A percentile compares a stretch with the other conserved stretches of the same genome.
phyloP scores from a whole-genome alignment of 2,888 invertebrate species.

The Andrena hattorfiana region DNA sequence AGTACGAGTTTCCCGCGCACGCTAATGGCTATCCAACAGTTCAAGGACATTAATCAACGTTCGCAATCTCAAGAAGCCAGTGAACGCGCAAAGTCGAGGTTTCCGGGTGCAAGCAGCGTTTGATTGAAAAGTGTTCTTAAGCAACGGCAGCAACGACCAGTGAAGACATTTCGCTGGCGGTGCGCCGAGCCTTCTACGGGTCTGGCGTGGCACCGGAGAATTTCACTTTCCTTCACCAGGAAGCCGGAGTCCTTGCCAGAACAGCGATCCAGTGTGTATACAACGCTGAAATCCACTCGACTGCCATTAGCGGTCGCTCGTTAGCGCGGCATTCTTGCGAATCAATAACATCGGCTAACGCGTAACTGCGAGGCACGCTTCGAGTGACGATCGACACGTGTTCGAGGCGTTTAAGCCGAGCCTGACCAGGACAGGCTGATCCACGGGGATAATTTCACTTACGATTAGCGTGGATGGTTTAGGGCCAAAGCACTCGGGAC shows the following conservation, averaged over 20 bases:
- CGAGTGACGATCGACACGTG: conserved; percentile 51
- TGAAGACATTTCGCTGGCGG: conserved; percentile 8
- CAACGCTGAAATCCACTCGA: conserved; percentile 23
- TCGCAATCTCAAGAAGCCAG: neutral
- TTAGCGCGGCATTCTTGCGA: conserved; percentile 26
- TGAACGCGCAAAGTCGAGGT: conserved; percentile 10
- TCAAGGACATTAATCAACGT: conserved; percentile 23
- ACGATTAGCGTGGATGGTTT: neutral
- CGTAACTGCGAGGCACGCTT: neutral
- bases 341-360: conserved; percentile 23
- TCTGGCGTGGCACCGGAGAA: neutral
- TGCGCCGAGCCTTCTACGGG: neutral
- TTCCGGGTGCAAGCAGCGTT: conserved; percentile 9
- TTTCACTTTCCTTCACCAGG: conserved; percentile 12
- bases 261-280: neutral
- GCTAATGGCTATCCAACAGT: conserved; percentile 19
- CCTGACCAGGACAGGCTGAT: neutral
- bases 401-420: conserved; percentile 29
- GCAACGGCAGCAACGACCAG: neutral
- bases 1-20: conserved; percentile 4
- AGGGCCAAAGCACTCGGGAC: conserved; percentile 19
- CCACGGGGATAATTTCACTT: conserved; percentile 23
- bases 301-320: conserved; percentile 22
- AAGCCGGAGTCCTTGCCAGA: neutral
- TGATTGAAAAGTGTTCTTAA: conserved; percentile 7